A percentile compares a stretch with the other conserved stretches of the same genome.
These are phyloP conservation scores for Lates calcarifer DNA, from an alignment of 2,113 vertebrate genomes.

Conservation along the genomic window DNA sequence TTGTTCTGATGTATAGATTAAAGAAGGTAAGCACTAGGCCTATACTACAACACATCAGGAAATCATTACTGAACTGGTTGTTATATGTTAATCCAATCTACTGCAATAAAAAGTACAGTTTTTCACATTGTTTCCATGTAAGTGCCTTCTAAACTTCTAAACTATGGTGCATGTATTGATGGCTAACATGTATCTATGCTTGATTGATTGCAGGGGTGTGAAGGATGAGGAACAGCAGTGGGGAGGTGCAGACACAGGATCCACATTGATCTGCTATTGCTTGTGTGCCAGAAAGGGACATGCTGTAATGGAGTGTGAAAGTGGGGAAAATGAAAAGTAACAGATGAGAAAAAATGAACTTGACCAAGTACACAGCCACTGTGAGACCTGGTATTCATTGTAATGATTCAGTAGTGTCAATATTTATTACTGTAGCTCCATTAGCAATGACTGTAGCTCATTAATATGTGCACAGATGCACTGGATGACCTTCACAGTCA, in stretches of 20 bases:
- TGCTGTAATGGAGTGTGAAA: conserved; percentile 66
- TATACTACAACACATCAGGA: neutral
- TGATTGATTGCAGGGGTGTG: conserved; percentile 34
- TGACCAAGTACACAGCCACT: conserved; percentile 51
- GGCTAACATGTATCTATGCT: conserved; percentile 16
- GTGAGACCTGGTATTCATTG: conserved; percentile 41
- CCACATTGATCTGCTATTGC: conserved; percentile 55
- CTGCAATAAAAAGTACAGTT: neutral
- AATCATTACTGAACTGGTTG: conserved; percentile 9
- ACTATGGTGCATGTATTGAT: conserved; percentile 4
- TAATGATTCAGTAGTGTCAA: conserved; percentile 69
- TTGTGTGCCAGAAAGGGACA: conserved; percentile 15
- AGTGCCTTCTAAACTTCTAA: conserved; percentile 18
- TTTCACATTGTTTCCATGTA: conserved; percentile 1
- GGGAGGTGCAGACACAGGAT: conserved; percentile 25
- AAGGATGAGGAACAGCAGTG: conserved; percentile 37
- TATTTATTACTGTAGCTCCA: conserved; percentile 76
- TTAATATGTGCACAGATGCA: conserved; percentile 64
- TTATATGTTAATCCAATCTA: neutral
- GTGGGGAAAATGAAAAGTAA: conserved; percentile 59
- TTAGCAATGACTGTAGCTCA: conserved; percentile 64
- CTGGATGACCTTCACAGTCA: conserved; percentile 62
- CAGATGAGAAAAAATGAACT: conserved; percentile 70
- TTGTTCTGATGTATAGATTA: conserved; percentile 5
- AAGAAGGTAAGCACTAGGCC: neutral